Evolutionary conservation across 1,140 invertebrate genomes (phyloP), one percentile per base, ranked within the genome.

Genomic region (Dendrolimus kikuchii): DNA sequence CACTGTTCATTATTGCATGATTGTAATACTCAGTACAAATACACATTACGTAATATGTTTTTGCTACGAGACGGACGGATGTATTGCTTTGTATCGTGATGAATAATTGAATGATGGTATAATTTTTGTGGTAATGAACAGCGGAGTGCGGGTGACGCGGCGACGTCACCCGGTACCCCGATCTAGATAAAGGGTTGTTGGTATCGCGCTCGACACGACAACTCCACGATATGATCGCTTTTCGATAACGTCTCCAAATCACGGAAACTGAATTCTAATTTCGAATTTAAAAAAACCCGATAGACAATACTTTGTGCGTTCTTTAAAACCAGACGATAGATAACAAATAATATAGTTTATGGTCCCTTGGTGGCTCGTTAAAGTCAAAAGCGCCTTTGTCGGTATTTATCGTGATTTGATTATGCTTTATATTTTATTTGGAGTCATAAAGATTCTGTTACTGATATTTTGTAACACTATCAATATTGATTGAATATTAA

Each of bases 81-180:
- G 44, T 7, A 7, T 41, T 41, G 8, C 38, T 45, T 45, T 44
- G 10, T 48, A 38, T 49, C 47, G 42, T 50, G 56, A 61, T 62
- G 62, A 68, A 64, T 64, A 64, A 67, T 70, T 64, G 64, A 64
- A 70, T 64, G 62, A 67, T 70, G 62, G 64, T 62, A 70, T 69
- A 63, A 66, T 70, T 66, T 64, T 62, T 64, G 62, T 60, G 57
- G 47, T 61, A 68, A 68, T 64, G 60, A 60, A 58, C 57, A 55
- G 57, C 63, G 55, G 40, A 62, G 52, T 44, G 48, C 36, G 58
- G 50, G 46, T 46, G 55, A 36, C 40, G 51, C 54, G 53, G 64
- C 52, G 67, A 66, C 55, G 57, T 61, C 65, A 62, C 68, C 57
- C 43, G 7, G 51, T 45, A 51, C 53, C 57, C 51, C 66, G 50